A percentile compares a stretch with the other conserved stretches of the same genome.
Evolutionary conservation across 2,797 vertebrate species (phyloP).

Genomic region (Florisuga fusca): DNA sequence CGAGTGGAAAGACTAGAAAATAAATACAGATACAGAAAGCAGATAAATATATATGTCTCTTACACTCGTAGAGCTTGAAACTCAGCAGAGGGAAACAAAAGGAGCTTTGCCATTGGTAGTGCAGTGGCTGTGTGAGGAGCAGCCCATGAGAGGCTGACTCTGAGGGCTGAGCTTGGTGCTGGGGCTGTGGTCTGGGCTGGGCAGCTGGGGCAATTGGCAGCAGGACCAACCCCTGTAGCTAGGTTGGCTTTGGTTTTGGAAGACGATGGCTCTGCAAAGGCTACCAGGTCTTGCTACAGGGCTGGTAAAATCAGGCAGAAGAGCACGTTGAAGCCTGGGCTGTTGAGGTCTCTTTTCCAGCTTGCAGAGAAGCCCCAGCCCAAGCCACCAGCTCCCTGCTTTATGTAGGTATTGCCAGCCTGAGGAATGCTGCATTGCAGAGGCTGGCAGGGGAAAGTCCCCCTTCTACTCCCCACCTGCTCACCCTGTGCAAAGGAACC

Average conservation of each 20-base stretch:
- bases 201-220: background rate
- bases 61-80: background rate
- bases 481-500: background rate
- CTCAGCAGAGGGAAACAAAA: background rate
- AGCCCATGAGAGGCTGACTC: accelerated
- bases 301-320: background rate
- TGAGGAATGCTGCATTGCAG: background rate
- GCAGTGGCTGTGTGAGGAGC: background rate
- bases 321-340: accelerated
- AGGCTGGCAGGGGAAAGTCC: background rate
- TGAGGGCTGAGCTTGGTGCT: background rate
- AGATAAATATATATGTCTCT: background rate
- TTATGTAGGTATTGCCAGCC: accelerated
- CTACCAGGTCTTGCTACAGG: background rate
- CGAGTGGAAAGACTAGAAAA: background rate
- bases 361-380: background rate
- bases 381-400: background rate
- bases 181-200: accelerated
- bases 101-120: background rate
- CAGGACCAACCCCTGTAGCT: background rate
- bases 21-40: background rate
- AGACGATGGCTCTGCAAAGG: background rate
- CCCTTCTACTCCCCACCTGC: background rate
- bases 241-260: background rate
- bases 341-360: background rate